A percentile compares a stretch with the other conserved stretches of the same genome.
phyloP scores from a whole-genome alignment of 1,140 invertebrate genomes.

The Panagrolaimus sp. region DNA sequence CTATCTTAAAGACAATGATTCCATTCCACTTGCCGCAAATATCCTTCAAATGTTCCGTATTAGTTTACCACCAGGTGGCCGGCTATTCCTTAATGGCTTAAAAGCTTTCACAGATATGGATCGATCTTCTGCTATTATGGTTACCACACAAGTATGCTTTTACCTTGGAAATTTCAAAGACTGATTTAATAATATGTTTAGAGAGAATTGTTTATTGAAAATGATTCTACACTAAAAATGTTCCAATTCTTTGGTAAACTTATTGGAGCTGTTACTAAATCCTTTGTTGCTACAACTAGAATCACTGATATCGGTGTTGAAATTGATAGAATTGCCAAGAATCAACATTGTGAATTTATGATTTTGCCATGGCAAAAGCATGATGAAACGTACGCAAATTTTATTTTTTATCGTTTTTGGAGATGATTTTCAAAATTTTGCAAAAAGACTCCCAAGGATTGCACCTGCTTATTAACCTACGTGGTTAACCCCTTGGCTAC shows the following conservation, averaged over 20 bases:
- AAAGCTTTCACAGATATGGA: conserved; percentile 12
- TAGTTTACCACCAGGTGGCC: neutral
- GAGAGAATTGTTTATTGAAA: conserved; percentile 10
- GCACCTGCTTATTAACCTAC: no score
- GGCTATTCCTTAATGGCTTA: conserved; percentile 4
- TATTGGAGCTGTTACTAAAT: conserved; percentile 3
- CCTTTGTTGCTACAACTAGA: conserved; percentile 10
- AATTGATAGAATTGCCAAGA: conserved; percentile 7
- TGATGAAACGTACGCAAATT: neutral
- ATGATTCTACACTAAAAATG: conserved; percentile 10
- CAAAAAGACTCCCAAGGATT: no score
- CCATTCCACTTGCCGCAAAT: conserved; percentile 8
- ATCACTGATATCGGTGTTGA: conserved; percentile 9
- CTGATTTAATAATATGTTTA: neutral
- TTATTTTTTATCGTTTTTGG: neutral
- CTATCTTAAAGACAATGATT: conserved; percentile 18
- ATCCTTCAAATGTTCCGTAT: conserved; percentile 4
- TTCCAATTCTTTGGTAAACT: conserved; percentile 17
- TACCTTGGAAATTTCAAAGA: neutral
- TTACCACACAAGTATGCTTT: conserved; percentile 6
- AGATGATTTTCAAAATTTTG: no score
- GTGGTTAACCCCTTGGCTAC: no score
- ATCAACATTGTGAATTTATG: conserved; percentile 8
- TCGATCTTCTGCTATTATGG: conserved; percentile 16
- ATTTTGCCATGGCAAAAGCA: conserved; percentile 18